These are phyloP conservation scores for Anthoptus insignis DNA, from an alignment of 2,888 invertebrate species.

Conservation along the genomic window DNA sequence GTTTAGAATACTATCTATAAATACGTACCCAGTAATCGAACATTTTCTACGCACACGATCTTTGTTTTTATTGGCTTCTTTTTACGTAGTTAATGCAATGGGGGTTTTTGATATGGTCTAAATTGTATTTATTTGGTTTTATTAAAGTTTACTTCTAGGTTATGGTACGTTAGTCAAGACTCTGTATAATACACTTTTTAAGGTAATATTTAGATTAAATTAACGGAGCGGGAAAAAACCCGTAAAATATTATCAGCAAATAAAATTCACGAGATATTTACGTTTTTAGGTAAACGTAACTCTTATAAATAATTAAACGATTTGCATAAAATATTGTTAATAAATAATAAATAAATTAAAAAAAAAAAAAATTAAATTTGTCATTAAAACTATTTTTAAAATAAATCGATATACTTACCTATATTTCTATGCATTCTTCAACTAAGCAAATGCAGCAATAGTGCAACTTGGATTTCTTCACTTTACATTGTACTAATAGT, in stretches of 20 bases:
- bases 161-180: neutral
- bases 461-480: too few relatives aligned
- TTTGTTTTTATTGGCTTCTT: neutral
- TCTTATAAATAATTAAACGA: too few relatives aligned
- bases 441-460: too few relatives aligned
- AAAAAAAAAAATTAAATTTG: too few relatives aligned
- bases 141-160: neutral
- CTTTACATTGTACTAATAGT: too few relatives aligned
- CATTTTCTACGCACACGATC: neutral
- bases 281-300: neutral
- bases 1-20: slow-evolving; percentile 6
- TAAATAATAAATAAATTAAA: too few relatives aligned
- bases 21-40: neutral
- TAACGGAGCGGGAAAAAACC: too few relatives aligned
- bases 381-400: too few relatives aligned
- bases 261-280: neutral
- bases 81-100: neutral
- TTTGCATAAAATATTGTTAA: too few relatives aligned
- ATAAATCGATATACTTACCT: too few relatives aligned
- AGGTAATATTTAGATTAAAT: too few relatives aligned
- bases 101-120: neutral
- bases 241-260: neutral
- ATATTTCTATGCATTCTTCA: too few relatives aligned
- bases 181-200: neutral
- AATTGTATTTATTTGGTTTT: slow-evolving; percentile 4